These are phyloP conservation scores for Eumerus sabulonum DNA, from an alignment of 2,888 invertebrate species.

Conservation along the genomic window DNA sequence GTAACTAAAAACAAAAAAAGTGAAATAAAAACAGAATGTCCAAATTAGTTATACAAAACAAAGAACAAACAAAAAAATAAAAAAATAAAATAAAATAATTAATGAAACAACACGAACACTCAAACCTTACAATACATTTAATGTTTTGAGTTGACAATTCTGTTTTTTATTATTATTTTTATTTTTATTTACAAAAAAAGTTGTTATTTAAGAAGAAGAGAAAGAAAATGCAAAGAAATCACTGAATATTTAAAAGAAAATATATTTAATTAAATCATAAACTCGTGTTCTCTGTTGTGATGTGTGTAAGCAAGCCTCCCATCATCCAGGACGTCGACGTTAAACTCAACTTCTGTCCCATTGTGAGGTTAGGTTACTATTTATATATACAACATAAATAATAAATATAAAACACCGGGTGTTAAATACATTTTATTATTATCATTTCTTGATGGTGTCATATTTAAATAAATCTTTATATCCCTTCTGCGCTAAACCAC, in stretches of 20 bases:
- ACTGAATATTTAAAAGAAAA: slow-evolving; percentile 25
- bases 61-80: slow-evolving; percentile 41
- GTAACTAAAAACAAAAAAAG: slow-evolving; percentile 44
- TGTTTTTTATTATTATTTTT: background rate
- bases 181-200: slow-evolving; percentile 11
- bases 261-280: slow-evolving; percentile 33
- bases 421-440: background rate
- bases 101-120: slow-evolving; percentile 37
- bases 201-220: slow-evolving; percentile 17
- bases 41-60: slow-evolving; percentile 59
- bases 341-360: background rate
- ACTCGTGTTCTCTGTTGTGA: slow-evolving; percentile 48
- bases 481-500: too few species aligned
- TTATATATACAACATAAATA: too few species aligned
- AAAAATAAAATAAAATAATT: slow-evolving; percentile 33
- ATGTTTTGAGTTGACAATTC: too few species aligned
- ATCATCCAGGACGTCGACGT: too few species aligned
- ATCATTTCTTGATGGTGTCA: background rate
- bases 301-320: slow-evolving; percentile 25
- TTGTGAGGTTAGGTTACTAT: background rate
- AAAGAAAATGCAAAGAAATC: slow-evolving; percentile 21
- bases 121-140: slow-evolving; percentile 3
- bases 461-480: background rate
- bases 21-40: slow-evolving; percentile 47
- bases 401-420: too few species aligned